Percentiles rank a stretch among this genome's conserved stretches.
These are phyloP conservation scores for Auanema sp. DNA, from an alignment of 2,888 invertebrate species.

Conservation along the genomic window DNA sequence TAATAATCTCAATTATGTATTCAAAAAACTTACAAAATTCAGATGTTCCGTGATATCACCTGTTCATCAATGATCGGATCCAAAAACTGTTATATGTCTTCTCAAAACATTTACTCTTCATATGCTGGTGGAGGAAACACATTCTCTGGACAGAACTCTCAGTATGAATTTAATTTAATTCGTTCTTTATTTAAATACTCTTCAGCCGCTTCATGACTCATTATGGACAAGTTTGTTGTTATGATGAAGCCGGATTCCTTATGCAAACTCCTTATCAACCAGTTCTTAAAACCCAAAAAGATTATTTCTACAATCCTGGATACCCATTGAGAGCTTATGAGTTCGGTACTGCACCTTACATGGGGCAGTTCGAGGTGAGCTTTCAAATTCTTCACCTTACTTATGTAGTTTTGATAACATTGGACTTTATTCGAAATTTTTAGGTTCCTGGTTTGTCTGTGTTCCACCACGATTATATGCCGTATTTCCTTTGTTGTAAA, in stretches of 20 bases:
- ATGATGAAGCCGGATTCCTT: slow-evolving; percentile 85
- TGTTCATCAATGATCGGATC: slow-evolving; percentile 87
- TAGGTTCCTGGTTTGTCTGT: slow-evolving; percentile 86
- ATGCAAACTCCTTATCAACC: slow-evolving; percentile 93
- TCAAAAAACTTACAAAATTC: too few species aligned
- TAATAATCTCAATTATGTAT: slow-evolving; percentile 2
- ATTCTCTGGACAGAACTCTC: slow-evolving; percentile 24
- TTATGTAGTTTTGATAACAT: not conserved
- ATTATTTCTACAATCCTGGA: slow-evolving; percentile 60
- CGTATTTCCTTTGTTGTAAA: slow-evolving; percentile 89
- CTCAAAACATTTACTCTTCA: slow-evolving; percentile 60
- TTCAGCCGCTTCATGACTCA: slow-evolving; percentile 61
- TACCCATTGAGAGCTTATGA: slow-evolving; percentile 71
- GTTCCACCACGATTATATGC: slow-evolving; percentile 92
- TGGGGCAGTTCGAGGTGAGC: slow-evolving; percentile 84
- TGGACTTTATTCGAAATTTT: slow-evolving; percentile 3
- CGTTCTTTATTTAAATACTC: not conserved
- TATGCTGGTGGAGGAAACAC: slow-evolving; percentile 40
- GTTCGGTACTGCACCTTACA: slow-evolving; percentile 87
- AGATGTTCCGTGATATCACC: slow-evolving; percentile 64
- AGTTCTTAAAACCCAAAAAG: slow-evolving; percentile 62
- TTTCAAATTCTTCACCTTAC: not conserved
- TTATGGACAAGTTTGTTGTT: slow-evolving; percentile 91
- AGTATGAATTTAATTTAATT: slow-evolving; percentile 37
- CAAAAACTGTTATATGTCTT: slow-evolving; percentile 75